Conservation (phyloP, 2,797 vertebrate species). For the Podargus strigoides region DNA sequence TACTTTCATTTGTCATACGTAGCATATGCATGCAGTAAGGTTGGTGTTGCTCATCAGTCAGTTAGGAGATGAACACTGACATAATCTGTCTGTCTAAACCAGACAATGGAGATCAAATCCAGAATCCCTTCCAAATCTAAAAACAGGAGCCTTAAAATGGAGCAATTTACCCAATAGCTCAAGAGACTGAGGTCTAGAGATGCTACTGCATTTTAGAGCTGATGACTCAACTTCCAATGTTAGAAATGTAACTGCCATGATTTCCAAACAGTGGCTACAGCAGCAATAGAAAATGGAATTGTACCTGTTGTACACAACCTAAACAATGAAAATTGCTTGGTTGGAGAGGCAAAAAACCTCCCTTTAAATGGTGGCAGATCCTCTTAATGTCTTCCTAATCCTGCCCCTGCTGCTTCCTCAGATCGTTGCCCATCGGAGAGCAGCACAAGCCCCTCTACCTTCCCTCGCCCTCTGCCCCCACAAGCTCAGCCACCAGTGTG, state of each 20-base stretch:
- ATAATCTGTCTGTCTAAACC: not conserved
- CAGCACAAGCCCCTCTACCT: not conserved
- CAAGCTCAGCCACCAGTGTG: not conserved
- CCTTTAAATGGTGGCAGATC: not conserved
- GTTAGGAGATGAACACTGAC: not conserved
- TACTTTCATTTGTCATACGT: not conserved
- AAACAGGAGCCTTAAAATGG: not conserved
- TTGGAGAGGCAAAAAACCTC: not conserved
- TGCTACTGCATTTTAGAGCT: not conserved
- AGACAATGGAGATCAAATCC: not conserved
- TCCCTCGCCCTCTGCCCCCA: not conserved
- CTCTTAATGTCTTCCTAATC: not conserved
- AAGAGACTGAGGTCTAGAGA: not conserved
- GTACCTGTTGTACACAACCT: not conserved
- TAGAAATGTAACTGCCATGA: not conserved
- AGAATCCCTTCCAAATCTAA: slow-evolving; percentile 6
- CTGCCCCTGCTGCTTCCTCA: not conserved
- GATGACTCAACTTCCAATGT: not conserved
- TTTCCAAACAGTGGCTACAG: not conserved
- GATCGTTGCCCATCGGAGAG: not conserved
- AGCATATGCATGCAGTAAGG: not conserved
- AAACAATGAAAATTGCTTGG: not conserved
- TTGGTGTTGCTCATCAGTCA: not conserved
- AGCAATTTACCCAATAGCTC: not conserved
- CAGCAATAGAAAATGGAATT: not conserved